Evolutionary conservation across 2,797 vertebrate species (phyloP).

Genomic region (Eurystomus glaucurus): DNA sequence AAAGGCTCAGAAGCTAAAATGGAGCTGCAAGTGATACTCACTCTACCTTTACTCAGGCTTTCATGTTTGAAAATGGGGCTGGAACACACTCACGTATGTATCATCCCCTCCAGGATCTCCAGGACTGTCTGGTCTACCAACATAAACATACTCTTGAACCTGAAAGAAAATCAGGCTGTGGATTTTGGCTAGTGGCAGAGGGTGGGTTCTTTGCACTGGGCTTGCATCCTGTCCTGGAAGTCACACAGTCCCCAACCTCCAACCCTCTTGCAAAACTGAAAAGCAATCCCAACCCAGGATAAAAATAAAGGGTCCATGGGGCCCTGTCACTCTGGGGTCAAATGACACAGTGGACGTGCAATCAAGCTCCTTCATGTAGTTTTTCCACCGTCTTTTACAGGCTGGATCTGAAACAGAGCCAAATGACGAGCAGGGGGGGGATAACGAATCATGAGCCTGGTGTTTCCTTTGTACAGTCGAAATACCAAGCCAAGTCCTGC

Average conservation of each 20-base stretch:
- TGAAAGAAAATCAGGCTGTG: background rate
- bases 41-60: background rate
- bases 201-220: background rate
- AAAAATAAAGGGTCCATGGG: slow-evolving; percentile 41
- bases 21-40: background rate
- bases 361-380: background rate
- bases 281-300: slow-evolving; percentile 5
- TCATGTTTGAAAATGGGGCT: background rate
- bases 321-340: slow-evolving; percentile 20
- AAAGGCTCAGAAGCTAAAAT: background rate
- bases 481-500: slow-evolving; percentile 18
- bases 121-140: background rate
- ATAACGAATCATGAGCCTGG: background rate
- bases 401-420: background rate
- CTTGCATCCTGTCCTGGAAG: slow-evolving; percentile 45
- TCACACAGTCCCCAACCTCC: background rate
- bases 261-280: background rate
- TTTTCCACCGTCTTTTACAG: background rate
- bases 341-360: background rate
- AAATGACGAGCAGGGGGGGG: background rate
- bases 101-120: background rate
- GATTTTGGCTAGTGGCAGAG: slow-evolving; percentile 27
- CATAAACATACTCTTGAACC: background rate
- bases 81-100: background rate
- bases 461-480: background rate